Evolutionary conservation across 2,797 vertebrate genomes (phyloP).

Genomic region (Poeciliopsis gracilis): DNA sequence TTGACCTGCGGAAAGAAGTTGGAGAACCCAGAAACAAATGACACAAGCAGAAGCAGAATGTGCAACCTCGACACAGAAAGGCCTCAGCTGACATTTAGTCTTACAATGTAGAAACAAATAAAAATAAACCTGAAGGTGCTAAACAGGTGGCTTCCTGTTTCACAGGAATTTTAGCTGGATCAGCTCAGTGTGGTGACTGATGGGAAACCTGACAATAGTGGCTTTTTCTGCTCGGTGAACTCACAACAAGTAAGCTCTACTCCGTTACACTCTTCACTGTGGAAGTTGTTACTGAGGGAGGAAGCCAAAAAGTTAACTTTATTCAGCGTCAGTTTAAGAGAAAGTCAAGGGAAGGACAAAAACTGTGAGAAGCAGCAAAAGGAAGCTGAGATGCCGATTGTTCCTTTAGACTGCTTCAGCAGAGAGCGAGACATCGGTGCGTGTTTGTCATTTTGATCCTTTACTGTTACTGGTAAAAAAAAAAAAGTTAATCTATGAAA

Average conservation of each 20-base stretch:
- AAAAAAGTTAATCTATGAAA: not conserved
- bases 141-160: not conserved
- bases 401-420: not conserved
- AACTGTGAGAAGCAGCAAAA: not conserved
- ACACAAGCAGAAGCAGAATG: not conserved
- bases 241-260: not conserved
- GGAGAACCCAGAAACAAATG: not conserved
- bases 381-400: not conserved
- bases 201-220: not conserved
- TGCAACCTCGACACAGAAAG: not conserved
- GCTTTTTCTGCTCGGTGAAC: not conserved
- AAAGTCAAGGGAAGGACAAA: not conserved
- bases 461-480: not conserved
- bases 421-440: not conserved
- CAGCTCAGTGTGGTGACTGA: not conserved
- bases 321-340: not conserved
- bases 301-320: not conserved
- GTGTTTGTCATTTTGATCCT: not conserved
- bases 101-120: not conserved
- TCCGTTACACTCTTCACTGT: not conserved
- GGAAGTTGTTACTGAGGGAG: not conserved
- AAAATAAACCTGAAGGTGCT: not conserved
- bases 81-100: not conserved
- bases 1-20: not conserved
- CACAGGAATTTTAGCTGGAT: not conserved